Conservation (phyloP, 2,888 invertebrate genomes). For the Bombylius major region DNA sequence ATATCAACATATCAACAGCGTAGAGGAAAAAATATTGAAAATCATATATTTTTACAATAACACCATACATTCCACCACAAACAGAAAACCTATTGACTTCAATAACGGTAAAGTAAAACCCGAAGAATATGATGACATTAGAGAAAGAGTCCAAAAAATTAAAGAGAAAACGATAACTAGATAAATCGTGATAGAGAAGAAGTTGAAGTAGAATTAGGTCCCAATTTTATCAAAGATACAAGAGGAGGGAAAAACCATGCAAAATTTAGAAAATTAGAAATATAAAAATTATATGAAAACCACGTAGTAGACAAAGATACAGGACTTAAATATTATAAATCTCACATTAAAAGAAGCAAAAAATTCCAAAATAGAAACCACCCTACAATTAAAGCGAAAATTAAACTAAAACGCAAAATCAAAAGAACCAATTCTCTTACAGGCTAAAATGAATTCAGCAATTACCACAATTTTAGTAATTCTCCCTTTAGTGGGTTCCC, state of each 20-base stretch:
- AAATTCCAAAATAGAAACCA: constrained; percentile 11
- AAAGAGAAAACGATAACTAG: too few species aligned
- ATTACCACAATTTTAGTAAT: too few species aligned
- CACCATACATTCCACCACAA: neutral
- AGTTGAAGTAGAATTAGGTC: neutral
- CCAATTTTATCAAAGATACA: neutral
- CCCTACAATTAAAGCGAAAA: constrained; percentile 4
- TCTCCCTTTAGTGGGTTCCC: too few species aligned
- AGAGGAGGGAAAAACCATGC: constrained; percentile 5
- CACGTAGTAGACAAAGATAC: constrained; percentile 9
- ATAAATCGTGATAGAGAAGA: constrained; percentile 5
- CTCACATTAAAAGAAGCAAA: constrained; percentile 11
- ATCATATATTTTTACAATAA: constrained; percentile 12
- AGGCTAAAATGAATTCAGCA: neutral
- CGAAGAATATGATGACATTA: constrained; percentile 10
- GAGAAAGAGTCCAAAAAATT: neutral
- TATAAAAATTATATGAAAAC: constrained; percentile 8
- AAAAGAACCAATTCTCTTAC: neutral
- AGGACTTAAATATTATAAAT: constrained; percentile 13
- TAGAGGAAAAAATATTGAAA: neutral
- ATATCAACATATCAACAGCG: constrained; percentile 7
- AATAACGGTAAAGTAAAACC: constrained; percentile 11
- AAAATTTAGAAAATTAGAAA: constrained; percentile 13
- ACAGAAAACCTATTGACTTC: constrained; percentile 12
- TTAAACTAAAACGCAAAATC: neutral